Base-by-base conservation (phyloP, 2,797 vertebrate genomes). In the Tapirus indicus region DNA sequence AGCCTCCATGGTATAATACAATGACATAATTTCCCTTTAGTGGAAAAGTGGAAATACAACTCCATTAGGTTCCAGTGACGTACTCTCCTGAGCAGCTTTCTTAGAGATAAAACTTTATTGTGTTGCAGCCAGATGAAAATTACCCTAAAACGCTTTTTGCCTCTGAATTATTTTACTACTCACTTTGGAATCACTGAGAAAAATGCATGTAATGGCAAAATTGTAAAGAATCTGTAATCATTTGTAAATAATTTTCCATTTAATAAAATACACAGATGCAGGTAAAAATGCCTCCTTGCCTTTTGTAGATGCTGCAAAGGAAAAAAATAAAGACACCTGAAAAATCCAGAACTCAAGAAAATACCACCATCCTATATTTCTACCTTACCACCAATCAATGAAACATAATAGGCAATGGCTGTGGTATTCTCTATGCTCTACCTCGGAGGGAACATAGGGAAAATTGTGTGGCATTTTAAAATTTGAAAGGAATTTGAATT, bases 131-230 rank as follows among this genome's bases (percentile, higher is more conserved):
- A 78, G n/a, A 74, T 56, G 8, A 96, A 97, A 98, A 95, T 86
- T 83, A 62, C 44, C 78, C 38, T 64, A 82, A 69, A 71, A 64
- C 64, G 27, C 66, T 85, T 96, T 72, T 58, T 49, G 38, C 6
- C 68, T 95, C 68, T 41, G 21, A 86, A 87, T 88, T 78, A 93
- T 74, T 93, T 64, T 97, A 97, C 64, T 97, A 97, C 64, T 47
- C 14, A 56, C 78, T 95, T 60, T 92, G 52, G 89, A 98, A 94
- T 94, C 66, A 92, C 54, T 79, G 52, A 96, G 62, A 96, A 94
- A 98, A 89, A 91, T 82, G 5, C 47, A 84, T 77, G 29, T 21
- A 95, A 97, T 69, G 89, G n/a, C 94, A 96, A 97, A 94, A 85
- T 0, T 49, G 12, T 68, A 71, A 90, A 96, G 84, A 90, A 85